Conservation (phyloP, 1,140 invertebrate species). For the Macrotrachela quadricornifera region DNA sequence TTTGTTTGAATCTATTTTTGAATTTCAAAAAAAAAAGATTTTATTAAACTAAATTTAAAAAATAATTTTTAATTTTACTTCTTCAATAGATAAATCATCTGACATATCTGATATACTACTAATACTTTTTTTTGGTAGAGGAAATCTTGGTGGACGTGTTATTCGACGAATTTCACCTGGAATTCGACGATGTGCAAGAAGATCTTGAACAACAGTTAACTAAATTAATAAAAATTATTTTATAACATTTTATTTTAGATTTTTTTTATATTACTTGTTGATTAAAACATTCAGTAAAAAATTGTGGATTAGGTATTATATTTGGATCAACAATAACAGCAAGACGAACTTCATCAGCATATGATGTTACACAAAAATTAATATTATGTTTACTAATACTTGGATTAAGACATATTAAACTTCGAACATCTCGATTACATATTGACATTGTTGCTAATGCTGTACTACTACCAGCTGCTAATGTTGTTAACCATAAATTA, state of each 20-base stretch:
- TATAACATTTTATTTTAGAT: neutral
- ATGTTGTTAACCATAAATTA: neutral
- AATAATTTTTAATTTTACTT: neutral
- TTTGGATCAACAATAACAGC: neutral
- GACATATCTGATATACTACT: neutral
- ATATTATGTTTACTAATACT: neutral
- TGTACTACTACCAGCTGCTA: neutral
- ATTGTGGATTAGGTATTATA: neutral
- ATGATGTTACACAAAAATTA: constrained; percentile 1
- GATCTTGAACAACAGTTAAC: constrained; percentile 1
- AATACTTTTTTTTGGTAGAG: neutral
- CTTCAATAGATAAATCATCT: neutral
- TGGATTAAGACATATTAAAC: constrained; percentile 5
- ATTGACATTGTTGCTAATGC: constrained; percentile 1
- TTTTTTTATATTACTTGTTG: neutral
- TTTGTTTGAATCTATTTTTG: constrained; percentile 1
- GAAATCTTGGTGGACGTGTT: neutral
- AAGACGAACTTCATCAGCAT: constrained; percentile 4
- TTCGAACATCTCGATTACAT: constrained; percentile 3
- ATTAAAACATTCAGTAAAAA: constrained; percentile 1
- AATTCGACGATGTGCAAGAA: constrained; percentile 5
- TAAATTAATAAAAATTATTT: neutral
- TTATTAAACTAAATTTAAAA: neutral
- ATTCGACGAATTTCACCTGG: constrained; percentile 3
- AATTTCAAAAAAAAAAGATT: neutral